phyloP scores from a whole-genome alignment of 2,113 vertebrate species.

The Rhineura floridana region DNA sequence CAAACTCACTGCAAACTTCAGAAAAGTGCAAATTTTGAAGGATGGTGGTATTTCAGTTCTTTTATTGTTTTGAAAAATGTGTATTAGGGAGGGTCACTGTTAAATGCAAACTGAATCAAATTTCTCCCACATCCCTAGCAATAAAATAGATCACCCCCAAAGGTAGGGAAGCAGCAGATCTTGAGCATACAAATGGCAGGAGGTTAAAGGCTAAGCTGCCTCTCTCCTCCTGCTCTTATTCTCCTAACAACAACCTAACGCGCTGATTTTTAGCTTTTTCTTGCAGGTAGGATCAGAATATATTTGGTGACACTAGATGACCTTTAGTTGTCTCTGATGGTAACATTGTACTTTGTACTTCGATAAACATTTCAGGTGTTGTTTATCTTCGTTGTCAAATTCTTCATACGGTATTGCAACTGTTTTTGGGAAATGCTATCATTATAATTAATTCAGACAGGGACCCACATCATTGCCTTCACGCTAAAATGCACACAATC shows the following conservation, averaged over 20 bases:
- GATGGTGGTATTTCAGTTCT: no score
- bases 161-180: background rate
- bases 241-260: background rate
- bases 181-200: background rate
- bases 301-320: background rate
- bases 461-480: background rate
- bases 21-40: no score
- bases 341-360: accelerated
- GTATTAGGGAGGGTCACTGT: no score
- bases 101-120: no score
- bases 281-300: background rate
- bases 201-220: background rate
- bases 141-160: no score
- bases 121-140: no score
- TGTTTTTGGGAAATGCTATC: constrained; percentile 9
- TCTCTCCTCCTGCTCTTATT: background rate
- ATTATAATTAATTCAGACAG: constrained; percentile 6
- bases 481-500: background rate
- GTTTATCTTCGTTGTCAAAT: background rate
- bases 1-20: no score
- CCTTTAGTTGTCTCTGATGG: background rate
- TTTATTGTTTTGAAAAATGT: no score
- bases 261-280: no score
- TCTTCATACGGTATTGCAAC: background rate
- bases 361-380: background rate